A percentile compares a stretch with the other conserved stretches of the same genome.
Evolutionary conservation across 2,113 vertebrate genomes (phyloP).

Genomic region (Sapayoa aenigma): DNA sequence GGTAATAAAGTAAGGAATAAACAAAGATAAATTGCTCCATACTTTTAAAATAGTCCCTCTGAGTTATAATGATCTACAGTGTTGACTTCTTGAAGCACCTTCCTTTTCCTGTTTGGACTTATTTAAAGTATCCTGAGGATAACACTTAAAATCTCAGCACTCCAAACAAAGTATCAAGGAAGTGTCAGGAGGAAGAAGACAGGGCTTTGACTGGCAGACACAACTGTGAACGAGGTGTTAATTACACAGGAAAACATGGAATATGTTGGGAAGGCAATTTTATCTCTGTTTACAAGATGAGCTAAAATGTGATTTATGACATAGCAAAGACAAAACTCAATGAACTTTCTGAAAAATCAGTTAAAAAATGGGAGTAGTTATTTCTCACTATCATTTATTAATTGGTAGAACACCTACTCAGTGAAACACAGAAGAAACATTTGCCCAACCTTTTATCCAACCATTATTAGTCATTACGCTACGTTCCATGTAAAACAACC

Average conservation of each 20-base stretch:
- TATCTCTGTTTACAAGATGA: constrained; percentile 63
- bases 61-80: neutral
- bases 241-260: constrained; percentile 76
- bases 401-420: neutral
- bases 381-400: neutral
- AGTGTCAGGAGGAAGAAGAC: constrained; percentile 59
- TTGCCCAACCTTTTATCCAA: neutral
- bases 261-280: constrained; percentile 46
- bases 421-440: neutral
- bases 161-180: constrained; percentile 70
- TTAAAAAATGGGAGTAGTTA: neutral
- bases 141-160: constrained; percentile 50
- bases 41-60: neutral
- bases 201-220: constrained; percentile 63
- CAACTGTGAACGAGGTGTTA: constrained; percentile 74
- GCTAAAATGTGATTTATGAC: constrained; percentile 59
- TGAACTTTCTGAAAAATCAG: neutral
- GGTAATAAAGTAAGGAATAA: neutral
- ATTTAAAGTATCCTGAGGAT: constrained; percentile 35
- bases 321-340: neutral
- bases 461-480: neutral
- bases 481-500: neutral
- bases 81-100: constrained; percentile 47
- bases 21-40: constrained; percentile 7
- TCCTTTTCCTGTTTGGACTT: constrained; percentile 45